Conservation (phyloP, 2,888 invertebrate species). For the Archips xylosteana region DNA sequence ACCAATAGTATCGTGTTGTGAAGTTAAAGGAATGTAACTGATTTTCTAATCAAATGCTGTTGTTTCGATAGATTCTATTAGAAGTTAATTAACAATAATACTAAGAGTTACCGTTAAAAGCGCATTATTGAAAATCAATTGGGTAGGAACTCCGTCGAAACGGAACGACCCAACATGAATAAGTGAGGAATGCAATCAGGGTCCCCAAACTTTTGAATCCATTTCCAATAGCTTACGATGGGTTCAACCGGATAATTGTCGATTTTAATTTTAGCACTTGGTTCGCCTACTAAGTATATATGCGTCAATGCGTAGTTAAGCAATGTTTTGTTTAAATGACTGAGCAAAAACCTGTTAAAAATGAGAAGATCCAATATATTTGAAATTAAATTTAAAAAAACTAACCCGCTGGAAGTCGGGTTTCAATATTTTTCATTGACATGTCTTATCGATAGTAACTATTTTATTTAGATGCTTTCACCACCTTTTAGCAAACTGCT, state of each 20-base stretch:
- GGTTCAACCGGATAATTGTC: not conserved
- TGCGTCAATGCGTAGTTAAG: not conserved
- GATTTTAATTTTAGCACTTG: not conserved
- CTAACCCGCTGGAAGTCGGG: no score
- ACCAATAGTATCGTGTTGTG: not conserved
- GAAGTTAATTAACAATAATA: conserved; percentile 3
- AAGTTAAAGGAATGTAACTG: not conserved
- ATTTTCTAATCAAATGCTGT: not conserved
- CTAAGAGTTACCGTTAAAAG: not conserved
- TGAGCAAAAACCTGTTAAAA: no score
- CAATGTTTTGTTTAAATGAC: not conserved
- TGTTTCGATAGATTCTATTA: not conserved
- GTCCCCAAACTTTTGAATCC: conserved; percentile 16
- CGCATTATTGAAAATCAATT: conserved; percentile 17
- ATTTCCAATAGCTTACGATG: conserved; percentile 3
- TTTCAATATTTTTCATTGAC: no score
- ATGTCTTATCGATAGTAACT: no score
- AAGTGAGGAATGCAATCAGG: conserved; percentile 18
- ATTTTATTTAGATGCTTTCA: no score
- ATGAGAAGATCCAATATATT: no score
- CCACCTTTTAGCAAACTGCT: no score
- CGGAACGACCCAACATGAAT: conserved; percentile 7
- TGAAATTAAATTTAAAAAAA: no score
- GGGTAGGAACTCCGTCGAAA: not conserved
- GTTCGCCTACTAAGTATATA: not conserved